These are phyloP conservation scores for Mixornis gularis DNA, from an alignment of 2,113 vertebrate species.

Conservation along the genomic window DNA sequence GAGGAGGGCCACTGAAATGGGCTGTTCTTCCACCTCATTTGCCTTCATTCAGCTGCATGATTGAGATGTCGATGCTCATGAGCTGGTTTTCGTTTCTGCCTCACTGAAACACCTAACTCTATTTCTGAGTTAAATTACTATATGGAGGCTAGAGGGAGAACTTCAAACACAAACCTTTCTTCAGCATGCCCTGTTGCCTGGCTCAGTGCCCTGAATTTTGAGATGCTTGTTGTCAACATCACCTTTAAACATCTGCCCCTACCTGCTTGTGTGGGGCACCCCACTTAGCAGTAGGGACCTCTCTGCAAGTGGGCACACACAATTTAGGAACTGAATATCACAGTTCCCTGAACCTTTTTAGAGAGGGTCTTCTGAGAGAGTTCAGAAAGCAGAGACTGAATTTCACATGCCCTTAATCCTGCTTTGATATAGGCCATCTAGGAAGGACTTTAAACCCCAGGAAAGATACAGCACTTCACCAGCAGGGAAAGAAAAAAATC, in stretches of 20 bases:
- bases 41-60: fast-evolving
- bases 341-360: not conserved
- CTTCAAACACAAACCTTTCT: not conserved
- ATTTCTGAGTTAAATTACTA: not conserved
- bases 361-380: not conserved
- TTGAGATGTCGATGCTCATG: not conserved
- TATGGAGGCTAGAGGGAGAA: not conserved
- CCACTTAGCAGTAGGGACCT: not conserved
- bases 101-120: not conserved
- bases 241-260: not conserved
- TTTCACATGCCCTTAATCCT: not conserved
- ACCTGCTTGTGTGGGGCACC: not conserved
- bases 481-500: not conserved
- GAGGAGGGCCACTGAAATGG: not conserved
- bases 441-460: not conserved
- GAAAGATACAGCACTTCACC: not conserved
- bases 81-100: not conserved
- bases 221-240: not conserved
- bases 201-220: not conserved
- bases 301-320: not conserved
- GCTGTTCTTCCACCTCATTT: not conserved
- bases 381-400: not conserved
- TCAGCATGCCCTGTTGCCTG: not conserved
- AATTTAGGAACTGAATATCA: not conserved
- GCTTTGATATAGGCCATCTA: not conserved